Conservation (phyloP, 1,140 invertebrate genomes). For the Diachasmimorpha longicaudata region DNA sequence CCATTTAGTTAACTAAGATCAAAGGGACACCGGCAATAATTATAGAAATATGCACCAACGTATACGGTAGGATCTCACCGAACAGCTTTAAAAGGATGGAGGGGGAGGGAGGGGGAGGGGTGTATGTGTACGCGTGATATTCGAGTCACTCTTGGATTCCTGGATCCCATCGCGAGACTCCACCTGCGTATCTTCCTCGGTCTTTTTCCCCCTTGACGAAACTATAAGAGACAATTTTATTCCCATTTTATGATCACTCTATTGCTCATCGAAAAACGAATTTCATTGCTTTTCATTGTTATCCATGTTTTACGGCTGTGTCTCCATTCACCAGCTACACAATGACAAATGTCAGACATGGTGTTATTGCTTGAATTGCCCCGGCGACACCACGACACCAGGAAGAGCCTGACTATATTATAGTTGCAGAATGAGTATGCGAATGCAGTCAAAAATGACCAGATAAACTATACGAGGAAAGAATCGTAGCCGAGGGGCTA, state of each 20-base stretch:
- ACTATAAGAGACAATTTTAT: background rate
- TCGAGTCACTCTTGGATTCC: background rate
- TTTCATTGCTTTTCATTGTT: background rate
- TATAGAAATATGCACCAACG: constrained; percentile 59
- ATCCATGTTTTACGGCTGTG: background rate
- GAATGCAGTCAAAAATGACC: too few relatives aligned
- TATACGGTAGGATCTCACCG: constrained; percentile 45
- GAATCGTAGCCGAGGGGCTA: too few relatives aligned
- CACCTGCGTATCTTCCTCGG: background rate
- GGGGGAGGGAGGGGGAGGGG: too few relatives aligned
- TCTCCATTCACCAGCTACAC: background rate
- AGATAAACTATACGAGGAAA: too few relatives aligned
- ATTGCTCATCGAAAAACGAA: background rate
- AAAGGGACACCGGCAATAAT: constrained; percentile 60
- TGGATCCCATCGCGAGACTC: background rate
- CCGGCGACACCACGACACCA: background rate
- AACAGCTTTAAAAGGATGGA: constrained; percentile 40
- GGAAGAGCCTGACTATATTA: too few relatives aligned
- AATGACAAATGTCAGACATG: background rate
- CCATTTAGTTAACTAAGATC: constrained; percentile 42
- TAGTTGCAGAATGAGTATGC: too few relatives aligned
- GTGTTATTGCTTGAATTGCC: background rate
- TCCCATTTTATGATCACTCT: background rate
- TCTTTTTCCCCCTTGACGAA: background rate
- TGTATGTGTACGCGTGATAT: constrained; percentile 13